phyloP scores from a whole-genome alignment of 2,888 invertebrate species.

The Lysandra bellargus region DNA sequence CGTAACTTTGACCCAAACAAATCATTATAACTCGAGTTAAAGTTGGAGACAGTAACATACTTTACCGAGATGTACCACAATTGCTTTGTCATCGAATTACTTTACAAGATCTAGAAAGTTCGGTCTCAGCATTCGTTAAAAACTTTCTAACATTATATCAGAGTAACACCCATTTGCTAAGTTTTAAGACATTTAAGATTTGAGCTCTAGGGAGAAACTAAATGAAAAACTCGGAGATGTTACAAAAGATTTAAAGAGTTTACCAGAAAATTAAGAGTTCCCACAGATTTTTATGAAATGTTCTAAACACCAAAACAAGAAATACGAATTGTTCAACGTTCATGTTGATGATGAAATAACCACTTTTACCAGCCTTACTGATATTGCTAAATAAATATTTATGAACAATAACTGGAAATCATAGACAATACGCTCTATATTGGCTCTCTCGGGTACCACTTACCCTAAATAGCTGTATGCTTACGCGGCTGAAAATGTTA shows the following conservation, averaged over 20 bases:
- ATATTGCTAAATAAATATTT: slow-evolving; percentile 12
- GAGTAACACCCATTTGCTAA: neutral
- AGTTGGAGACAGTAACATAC: slow-evolving; percentile 19
- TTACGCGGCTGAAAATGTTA: slow-evolving; percentile 10
- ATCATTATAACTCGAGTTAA: slow-evolving; percentile 24
- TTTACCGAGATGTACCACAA: neutral
- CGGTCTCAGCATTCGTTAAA: slow-evolving; percentile 12
- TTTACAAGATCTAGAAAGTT: slow-evolving; percentile 20
- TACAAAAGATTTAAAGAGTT: neutral
- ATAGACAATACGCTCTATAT: slow-evolving; percentile 18
- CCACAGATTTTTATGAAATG: neutral
- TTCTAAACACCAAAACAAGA: neutral
- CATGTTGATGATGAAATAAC: slow-evolving; percentile 7
- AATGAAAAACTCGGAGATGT: neutral
- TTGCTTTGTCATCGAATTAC: slow-evolving; percentile 25
- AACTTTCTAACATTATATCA: slow-evolving; percentile 24
- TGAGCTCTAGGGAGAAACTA: neutral
- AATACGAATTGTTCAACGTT: neutral
- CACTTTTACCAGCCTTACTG: neutral
- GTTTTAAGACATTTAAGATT: neutral
- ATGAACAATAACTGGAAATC: slow-evolving; percentile 21
- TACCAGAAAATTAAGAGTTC: neutral
- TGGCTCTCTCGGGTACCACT: neutral
- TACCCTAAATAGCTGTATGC: slow-evolving; percentile 3
- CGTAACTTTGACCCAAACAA: slow-evolving; percentile 13